These are phyloP conservation scores for Drosophila bunnanda DNA, from an alignment of 2,888 invertebrate genomes.

Conservation along the genomic window DNA sequence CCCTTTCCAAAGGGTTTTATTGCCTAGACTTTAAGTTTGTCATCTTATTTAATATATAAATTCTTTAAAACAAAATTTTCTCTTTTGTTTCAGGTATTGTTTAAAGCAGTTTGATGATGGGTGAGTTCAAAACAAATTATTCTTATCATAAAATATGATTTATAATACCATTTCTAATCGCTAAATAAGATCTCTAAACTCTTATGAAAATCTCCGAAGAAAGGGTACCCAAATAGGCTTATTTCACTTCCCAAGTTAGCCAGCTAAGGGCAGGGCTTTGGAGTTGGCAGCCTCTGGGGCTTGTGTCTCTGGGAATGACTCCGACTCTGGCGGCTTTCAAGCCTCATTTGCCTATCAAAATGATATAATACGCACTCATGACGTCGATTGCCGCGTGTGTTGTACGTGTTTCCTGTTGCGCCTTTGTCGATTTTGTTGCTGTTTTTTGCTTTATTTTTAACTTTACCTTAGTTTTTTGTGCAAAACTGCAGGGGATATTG, in stretches of 20 bases:
- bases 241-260: conserved; percentile 11
- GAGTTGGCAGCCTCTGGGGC: conserved; percentile 29
- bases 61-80: background rate
- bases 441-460: conserved; percentile 2
- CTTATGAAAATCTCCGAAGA: no score
- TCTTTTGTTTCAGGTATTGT: background rate
- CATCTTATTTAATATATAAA: background rate
- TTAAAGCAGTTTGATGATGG: no score
- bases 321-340: conserved; percentile 60
- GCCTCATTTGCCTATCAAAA: conserved; percentile 79
- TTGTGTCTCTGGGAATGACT: conserved; percentile 38
- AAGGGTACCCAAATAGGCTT: background rate
- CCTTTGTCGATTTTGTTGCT: conserved; percentile 20
- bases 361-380: conserved; percentile 74
- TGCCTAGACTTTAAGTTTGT: background rate
- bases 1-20: background rate
- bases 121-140: background rate
- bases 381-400: conserved; percentile 52
- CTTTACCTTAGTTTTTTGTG: conserved; percentile 27
- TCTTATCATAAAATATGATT: background rate
- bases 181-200: no score
- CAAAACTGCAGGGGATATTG: conserved; percentile 36
- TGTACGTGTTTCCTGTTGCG: conserved; percentile 74
- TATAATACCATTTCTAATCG: background rate
- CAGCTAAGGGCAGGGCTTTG: conserved; percentile 49